Base-by-base conservation (phyloP, 2,797 vertebrate species). In the Gouania willdenowi region DNA sequence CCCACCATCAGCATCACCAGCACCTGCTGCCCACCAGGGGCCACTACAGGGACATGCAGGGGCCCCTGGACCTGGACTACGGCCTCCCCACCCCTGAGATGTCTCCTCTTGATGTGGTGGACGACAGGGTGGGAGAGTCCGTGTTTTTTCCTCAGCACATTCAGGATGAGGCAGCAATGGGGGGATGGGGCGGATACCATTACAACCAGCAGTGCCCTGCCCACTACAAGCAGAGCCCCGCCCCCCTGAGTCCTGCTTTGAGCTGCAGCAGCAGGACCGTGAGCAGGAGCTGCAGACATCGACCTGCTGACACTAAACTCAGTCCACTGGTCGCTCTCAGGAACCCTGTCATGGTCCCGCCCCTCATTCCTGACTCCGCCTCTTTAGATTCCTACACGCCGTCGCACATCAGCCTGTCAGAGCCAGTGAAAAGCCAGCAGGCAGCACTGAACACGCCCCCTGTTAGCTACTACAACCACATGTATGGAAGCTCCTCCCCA, bases 31-130 rank as follows among this genome's bases (percentile, higher is more conserved):
- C 78, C 1, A 84, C 89, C 41, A 85, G 78, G 3, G 74, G 79
- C 0, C 77, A 75, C 61, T 85, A 81, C 56, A 74, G 79, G 43
- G 79, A 84, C 63, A 86, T 90, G 15, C 87, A 90, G 64, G 82
- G 86, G 56, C 91, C 87, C 75, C 90, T 89, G 2, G 96, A 97
- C 54, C 72, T 94, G 64, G 96, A 97, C 76, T 92, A 92, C 16
- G 94, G 95, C 60, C 85, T 98, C 45, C 96, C 96, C 46, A 98
- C 96, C 11, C 96, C 96, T 0, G 96, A 98, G 90, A 97, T 98
- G 94, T 98, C 96, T 14, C 96, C 96, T 5, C 86, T 98, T 83
- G 96, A 97, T 38, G 91, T 97, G 66, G 78, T 97, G 81, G 94
- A 96, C 47, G 90, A 94, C 6, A 82, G 82, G 18, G 72, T 63